Conservation (phyloP, 2,113 vertebrate genomes). For the Dipodomys stephensi region DNA sequence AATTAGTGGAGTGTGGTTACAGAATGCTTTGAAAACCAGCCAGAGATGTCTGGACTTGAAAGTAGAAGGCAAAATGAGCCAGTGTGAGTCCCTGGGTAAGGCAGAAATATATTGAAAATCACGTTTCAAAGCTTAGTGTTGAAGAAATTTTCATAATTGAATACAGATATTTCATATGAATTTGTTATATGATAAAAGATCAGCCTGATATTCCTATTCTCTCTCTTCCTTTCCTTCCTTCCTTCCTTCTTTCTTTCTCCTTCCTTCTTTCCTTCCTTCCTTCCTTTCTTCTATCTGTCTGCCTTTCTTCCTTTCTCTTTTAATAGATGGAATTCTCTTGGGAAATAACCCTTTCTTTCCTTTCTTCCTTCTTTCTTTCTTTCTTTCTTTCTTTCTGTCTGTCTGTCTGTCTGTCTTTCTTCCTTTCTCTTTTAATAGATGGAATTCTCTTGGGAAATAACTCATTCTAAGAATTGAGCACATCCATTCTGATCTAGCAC, state of each 20-base stretch:
- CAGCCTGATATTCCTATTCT: conserved; percentile 1
- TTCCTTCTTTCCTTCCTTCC: no score
- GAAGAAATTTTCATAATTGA: neutral
- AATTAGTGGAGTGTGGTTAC: conserved; percentile 2
- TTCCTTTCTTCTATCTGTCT: no score
- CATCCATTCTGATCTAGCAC: neutral
- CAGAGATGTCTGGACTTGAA: conserved; percentile 14
- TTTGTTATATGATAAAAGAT: conserved; percentile 36
- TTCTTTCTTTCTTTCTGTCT: no score
- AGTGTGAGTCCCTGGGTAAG: neutral
- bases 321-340: neutral
- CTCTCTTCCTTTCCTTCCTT: neutral
- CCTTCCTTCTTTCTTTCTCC: no score
- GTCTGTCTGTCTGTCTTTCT: no score
- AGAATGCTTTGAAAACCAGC: conserved; percentile 45
- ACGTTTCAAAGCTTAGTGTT: neutral
- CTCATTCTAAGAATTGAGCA: neutral
- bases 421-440: neutral
- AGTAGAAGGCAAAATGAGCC: neutral
- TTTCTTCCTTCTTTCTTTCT: no score
- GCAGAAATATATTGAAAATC: conserved; percentile 1
- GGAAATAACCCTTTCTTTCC: neutral
- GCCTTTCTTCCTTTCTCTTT: neutral
- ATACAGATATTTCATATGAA: neutral
- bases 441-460: neutral